phyloP scores from a whole-genome alignment of 2,797 vertebrate species.

The Tragopan temminckii region DNA sequence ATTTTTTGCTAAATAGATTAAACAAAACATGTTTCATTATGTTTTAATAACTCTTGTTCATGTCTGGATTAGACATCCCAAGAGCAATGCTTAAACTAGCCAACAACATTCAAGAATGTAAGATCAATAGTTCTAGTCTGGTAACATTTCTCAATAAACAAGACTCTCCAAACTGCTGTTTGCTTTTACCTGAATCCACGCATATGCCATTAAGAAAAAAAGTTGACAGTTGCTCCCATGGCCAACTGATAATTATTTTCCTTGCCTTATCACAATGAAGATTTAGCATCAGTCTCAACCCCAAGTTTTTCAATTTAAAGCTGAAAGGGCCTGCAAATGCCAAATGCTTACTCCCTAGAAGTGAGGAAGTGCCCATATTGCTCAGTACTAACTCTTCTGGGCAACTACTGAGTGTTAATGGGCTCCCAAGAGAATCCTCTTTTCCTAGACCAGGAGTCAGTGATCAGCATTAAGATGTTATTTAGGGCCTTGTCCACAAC shows the following conservation, averaged over 20 bases:
- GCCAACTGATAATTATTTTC: neutral
- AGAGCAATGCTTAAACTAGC: conserved; percentile 47
- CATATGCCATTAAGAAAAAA: neutral
- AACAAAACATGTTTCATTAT: neutral
- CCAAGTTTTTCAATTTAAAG: neutral
- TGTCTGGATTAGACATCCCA: conserved; percentile 2
- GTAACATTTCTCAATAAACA: neutral
- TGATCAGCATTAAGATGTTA: conserved; percentile 31
- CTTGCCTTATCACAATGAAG: neutral
- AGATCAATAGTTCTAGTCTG: neutral
- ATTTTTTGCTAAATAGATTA: neutral
- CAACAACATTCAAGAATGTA: neutral
- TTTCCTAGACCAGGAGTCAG: conserved; percentile 24
- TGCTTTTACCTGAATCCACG: neutral
- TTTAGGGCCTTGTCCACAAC: neutral
- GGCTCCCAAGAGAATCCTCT: conserved; percentile 6
- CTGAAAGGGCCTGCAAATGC: neutral
- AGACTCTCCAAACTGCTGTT: conserved; percentile 11
- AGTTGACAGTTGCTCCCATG: neutral
- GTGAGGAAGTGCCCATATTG: neutral
- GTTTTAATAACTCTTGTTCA: conserved; percentile 14
- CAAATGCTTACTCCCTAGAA: neutral
- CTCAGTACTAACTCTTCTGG: neutral
- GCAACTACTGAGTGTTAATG: neutral
- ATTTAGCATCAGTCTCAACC: neutral